Base-by-base conservation (phyloP, 2,888 invertebrate species). In the Temnothorax ravouxi region DNA sequence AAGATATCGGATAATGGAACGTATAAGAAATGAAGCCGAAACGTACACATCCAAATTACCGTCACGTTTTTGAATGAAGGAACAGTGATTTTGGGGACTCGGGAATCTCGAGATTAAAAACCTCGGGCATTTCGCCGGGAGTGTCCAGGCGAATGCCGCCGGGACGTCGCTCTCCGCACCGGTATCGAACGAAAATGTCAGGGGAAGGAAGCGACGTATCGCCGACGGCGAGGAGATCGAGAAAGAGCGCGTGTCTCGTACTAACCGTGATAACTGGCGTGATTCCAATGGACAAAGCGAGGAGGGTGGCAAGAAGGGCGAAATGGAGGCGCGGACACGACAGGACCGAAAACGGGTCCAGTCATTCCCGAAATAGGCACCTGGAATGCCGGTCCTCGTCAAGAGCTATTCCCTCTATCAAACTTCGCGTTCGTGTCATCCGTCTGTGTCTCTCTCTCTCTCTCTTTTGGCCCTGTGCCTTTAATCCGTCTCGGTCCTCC, bases 301-400 rank as follows among this genome's bases (percentile, higher is more conserved):
- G 67, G 52, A 69, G 83, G 66, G 71, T 66, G 56, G 79, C 34
- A 66, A 85, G 75, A 54, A 66, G 56, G 82, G 71, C 54, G 83
- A 59, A 62, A 62, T 41, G 61, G 67, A 82, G 61, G 56, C 47
- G 66, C 77, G 59, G 86, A 83, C 88, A 89, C 88, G 86, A 90
- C 89, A 86, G n/a, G n/a, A 74, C 38, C 59, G 79, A 88, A 90
- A 88, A 89, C 86, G 88, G 84, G 88, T 86, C 88, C 87, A 87
- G 89, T 86, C 90, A 86, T 90, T 90, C 90, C 84, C 87, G 90
- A 90, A 90, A 90, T 90, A 90, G 90, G 86, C 88, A 84, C 81
- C 83, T 90, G 90, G 90, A 90, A 90, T 90, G 89, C 66, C 84
- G 75, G 67, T 84, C 76, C 88, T 82, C 62, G 77, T 79, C 71